These are phyloP conservation scores for Mionectes macconnelli DNA, from an alignment of 2,113 vertebrate species.

Conservation along the genomic window DNA sequence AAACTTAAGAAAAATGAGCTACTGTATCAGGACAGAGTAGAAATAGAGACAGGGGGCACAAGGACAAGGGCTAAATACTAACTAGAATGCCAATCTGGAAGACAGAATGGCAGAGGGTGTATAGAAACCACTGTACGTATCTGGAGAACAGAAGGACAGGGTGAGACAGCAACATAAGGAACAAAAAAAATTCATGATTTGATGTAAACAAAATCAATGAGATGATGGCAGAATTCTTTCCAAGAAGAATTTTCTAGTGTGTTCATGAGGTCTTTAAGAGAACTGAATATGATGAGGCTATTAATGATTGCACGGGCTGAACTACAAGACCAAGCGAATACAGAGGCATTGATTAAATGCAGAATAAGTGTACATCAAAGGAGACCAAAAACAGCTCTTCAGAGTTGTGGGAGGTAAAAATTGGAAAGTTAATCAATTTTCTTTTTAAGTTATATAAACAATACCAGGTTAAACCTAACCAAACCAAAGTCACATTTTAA, in stretches of 20 bases:
- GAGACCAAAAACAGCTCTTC: conserved; percentile 24
- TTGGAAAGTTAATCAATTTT: conserved; percentile 61
- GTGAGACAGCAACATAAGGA: background rate
- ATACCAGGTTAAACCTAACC: conserved; percentile 9
- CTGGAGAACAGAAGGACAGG: background rate
- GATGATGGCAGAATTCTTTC: background rate
- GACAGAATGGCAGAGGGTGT: background rate
- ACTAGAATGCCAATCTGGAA: background rate
- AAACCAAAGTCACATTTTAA: background rate
- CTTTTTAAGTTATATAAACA: conserved; percentile 52
- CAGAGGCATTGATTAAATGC: conserved; percentile 39
- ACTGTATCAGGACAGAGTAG: background rate
- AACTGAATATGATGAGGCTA: background rate
- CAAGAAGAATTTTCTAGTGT: background rate
- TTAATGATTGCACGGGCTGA: background rate
- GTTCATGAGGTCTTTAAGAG: background rate
- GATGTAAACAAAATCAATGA: background rate
- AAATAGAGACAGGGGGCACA: background rate
- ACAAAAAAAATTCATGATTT: background rate
- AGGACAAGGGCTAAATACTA: background rate
- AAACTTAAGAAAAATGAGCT: background rate
- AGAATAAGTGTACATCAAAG: conserved; percentile 31
- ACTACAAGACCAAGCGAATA: background rate
- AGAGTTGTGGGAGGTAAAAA: conserved; percentile 35
- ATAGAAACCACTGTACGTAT: background rate